Evolutionary conservation across 2,113 vertebrate species (phyloP).

Genomic region (Galbula dea): DNA sequence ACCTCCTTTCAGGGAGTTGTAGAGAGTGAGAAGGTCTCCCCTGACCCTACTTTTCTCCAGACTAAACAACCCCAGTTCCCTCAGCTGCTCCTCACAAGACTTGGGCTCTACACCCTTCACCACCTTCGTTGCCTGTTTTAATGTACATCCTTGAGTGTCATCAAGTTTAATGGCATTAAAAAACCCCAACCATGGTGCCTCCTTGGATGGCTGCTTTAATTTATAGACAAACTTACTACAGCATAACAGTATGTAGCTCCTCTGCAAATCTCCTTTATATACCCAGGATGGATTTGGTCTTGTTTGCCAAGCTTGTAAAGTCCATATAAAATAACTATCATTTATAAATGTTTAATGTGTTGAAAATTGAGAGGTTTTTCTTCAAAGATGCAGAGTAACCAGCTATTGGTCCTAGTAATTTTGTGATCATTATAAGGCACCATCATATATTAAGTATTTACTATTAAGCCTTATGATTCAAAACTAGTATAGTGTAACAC

Average conservation of each 20-base stretch:
- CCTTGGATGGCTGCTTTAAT: neutral
- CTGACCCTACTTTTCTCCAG: too few relatives aligned
- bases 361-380: neutral
- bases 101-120: too few relatives aligned
- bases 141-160: neutral
- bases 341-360: neutral
- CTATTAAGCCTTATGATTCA: neutral
- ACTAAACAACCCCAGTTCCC: too few relatives aligned
- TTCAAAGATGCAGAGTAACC: too few relatives aligned
- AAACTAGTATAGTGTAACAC: too few relatives aligned
- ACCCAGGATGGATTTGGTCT: neutral
- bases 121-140: too few relatives aligned
- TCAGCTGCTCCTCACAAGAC: too few relatives aligned
- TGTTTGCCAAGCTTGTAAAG: neutral
- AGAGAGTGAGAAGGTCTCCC: too few relatives aligned
- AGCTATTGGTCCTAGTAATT: accelerated
- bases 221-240: neutral
- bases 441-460: neutral
- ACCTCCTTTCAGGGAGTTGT: too few relatives aligned
- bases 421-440: neutral
- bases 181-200: too few relatives aligned
- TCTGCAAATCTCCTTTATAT: neutral
- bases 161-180: neutral
- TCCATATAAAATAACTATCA: neutral
- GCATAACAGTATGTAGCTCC: neutral